Base-by-base conservation (phyloP, 2,888 invertebrate species). In the Drosophila mimica region DNA sequence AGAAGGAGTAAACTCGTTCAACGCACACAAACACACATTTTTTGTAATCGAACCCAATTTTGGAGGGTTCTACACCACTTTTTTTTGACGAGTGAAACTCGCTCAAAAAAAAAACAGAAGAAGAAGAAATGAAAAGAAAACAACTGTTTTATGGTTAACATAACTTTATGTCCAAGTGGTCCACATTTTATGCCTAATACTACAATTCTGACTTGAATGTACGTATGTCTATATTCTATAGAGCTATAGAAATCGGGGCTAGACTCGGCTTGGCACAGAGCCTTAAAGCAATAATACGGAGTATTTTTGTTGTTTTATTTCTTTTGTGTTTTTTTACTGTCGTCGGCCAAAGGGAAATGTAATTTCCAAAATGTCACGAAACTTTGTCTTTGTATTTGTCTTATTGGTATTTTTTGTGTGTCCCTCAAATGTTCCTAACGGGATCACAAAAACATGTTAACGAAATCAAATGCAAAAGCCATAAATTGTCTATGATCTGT, bases 1-100 rank as follows among this genome's bases (percentile, higher is more conserved):
- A 97, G 93, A 97, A 97, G 93, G 89, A 91, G 60, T 91, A 86
- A 88, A 53, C 60, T 0, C 25, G 6, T 30, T 25, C 15, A 25
- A 49, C 33, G 30, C 13, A 3, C 8, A 25, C 33, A n/a, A 11
- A 3, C 8, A 11, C 31, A 56, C 25, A 49, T 28, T 43, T 46
- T 54, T 31, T 33, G 33, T 40, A 36, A 4, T 25, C 13, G 48
- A 38, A 13, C 36, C n/a, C 33, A 11, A 25, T 33, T 51, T 60
- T 66, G 54, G 57, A 46, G 25, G 33, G 46, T 36, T 40, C 30
- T 33, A 31, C 7, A 20, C 43, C 17, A 15, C 40, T 28, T 51
- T n/a, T 58, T 43, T 7, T 33, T 28, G n/a, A 46, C 43, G 56
- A 48, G 33, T 38, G 17, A 31, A 57, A n/a, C 38, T 52, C 52